These are phyloP conservation scores for Chymomyza procnemis DNA, from an alignment of 2,888 invertebrate genomes.

Conservation along the genomic window DNA sequence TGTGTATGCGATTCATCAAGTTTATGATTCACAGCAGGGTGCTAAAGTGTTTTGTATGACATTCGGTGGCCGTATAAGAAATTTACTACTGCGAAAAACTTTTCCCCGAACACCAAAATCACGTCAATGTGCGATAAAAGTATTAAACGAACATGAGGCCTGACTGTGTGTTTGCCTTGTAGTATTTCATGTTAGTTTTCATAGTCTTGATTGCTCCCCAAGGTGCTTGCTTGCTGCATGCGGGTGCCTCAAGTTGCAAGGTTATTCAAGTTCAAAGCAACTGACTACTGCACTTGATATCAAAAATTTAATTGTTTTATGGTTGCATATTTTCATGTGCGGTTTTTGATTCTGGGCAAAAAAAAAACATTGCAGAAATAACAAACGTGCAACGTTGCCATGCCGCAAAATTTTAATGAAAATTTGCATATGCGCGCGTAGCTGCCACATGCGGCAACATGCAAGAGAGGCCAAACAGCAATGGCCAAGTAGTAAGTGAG, in stretches of 20 bases:
- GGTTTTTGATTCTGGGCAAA: constrained; percentile 26
- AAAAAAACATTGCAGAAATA: constrained; percentile 1
- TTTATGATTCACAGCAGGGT: constrained; percentile 18
- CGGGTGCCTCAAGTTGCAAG: constrained; percentile 10
- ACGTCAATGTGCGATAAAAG: neutral
- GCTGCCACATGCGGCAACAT: neutral
- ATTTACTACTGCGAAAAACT: neutral
- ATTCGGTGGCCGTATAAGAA: neutral
- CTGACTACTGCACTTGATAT: constrained; percentile 12
- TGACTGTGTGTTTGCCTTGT: neutral
- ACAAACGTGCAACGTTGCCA: neutral
- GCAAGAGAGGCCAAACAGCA: neutral
- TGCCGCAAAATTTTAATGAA: constrained; percentile 16
- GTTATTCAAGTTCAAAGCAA: neutral
- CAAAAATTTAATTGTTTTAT: constrained; percentile 46
- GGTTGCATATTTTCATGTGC: constrained; percentile 4
- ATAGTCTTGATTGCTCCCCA: neutral
- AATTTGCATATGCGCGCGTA: constrained; percentile 11
- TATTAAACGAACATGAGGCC: neutral
- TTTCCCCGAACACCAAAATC: neutral
- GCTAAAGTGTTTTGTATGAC: neutral
- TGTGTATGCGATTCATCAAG: constrained; percentile 17
- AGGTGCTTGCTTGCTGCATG: constrained; percentile 4
- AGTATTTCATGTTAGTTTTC: neutral
- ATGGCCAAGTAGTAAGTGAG: constrained; percentile 5